Base-by-base conservation (phyloP, 2,797 vertebrate species). In the Ara ararauna region DNA sequence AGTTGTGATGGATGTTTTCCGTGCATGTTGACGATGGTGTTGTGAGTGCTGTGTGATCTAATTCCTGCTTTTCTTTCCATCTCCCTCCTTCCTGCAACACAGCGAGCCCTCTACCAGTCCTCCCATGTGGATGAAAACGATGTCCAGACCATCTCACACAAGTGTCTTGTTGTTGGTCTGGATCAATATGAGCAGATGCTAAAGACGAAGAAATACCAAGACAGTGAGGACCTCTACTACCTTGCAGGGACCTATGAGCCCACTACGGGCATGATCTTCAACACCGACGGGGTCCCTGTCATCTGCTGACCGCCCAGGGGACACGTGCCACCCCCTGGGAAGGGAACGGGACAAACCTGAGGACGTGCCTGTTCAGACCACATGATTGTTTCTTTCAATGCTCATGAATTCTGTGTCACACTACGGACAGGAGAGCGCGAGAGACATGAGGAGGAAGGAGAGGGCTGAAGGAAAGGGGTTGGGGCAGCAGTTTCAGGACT, bases 231-330 rank as follows among this genome's bases (percentile, higher is more conserved):
- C 96, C 99, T 99, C 61, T 99, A 99, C 98, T 99, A 99, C 98
- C 98, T 99, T 97, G 99, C 99, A 9, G 99, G 99, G 95, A 99
- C 99, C 72, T 99, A 99, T 1, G 99, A 99, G 93, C 99, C 99
- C 97, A 99, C 99, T 93, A 99, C 99, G 2, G 99, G 99, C 97
- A 99, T 99, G 99, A 99, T 99, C 98, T 99, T 99, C 98, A 99
- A 99, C 97, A 99, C 99, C 0, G 99, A 99, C 3, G 99, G 99
- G 10, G 99, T 99, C 87, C 99, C 99, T 3, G 98, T 99, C 96
- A 98, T 99, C 98, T 99, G 99, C 98, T 99, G 97, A 98, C 95
- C 1, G 30, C 83, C 87, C 72, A 21, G 91, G 90, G 94, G 83
- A 85, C 58, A 34, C 5, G 7, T 86, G 90, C 86, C 88, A 85